Conservation (phyloP, 2,113 vertebrate genomes). For the Gallinago paraguaiae region DNA sequence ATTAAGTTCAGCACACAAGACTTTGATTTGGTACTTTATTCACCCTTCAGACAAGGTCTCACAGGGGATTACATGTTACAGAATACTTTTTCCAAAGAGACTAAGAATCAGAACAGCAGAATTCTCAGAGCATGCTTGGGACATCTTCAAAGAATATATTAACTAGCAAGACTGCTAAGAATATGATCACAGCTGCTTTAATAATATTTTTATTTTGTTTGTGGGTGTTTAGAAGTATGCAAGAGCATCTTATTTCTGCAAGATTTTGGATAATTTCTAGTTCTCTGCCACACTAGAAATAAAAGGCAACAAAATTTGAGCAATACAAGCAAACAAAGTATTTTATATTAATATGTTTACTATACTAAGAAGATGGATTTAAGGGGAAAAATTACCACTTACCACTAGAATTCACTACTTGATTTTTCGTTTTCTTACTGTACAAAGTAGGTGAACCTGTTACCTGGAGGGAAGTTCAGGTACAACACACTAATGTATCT, state of each 20-base stretch:
- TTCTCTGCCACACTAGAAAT: not conserved
- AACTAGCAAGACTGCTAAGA: not conserved
- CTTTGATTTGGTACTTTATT: not conserved
- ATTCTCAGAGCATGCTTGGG: not conserved
- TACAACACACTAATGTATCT: not conserved
- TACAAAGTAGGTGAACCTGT: not conserved
- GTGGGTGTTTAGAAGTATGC: not conserved
- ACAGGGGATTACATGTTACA: not conserved
- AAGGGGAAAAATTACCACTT: not conserved
- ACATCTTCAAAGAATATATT: not conserved
- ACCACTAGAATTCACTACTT: not conserved
- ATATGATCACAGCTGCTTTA: not conserved
- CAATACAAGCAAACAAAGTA: not conserved
- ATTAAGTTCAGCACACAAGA: not conserved
- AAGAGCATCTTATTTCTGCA: not conserved
- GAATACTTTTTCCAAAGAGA: not conserved
- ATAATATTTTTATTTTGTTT: not conserved
- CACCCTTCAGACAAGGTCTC: not conserved
- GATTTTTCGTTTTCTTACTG: not conserved
- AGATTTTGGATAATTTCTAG: not conserved
- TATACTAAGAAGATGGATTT: not conserved
- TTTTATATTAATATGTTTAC: not conserved
- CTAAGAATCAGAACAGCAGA: not conserved
- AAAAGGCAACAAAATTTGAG: not conserved
- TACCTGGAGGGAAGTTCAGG: conserved; percentile 1